Conservation (phyloP, 2,888 invertebrate genomes). For the Oscheius sp. region DNA sequence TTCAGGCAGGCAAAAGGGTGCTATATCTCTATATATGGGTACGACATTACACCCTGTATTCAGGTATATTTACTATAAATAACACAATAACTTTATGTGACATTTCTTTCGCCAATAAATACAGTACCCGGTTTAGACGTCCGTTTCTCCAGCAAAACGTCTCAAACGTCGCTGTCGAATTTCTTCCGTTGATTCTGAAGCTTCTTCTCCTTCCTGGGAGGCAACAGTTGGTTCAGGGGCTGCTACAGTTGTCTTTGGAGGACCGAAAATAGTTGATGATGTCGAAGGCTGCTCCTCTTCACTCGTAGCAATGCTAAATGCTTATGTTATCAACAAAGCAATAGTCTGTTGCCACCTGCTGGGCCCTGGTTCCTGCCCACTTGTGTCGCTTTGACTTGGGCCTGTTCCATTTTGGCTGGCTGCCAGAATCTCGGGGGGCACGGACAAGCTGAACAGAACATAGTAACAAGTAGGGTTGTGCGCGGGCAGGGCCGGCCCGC, state of each 20-base stretch:
- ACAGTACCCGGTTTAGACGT: background rate
- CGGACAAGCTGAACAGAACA: too few species aligned
- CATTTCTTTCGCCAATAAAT: background rate
- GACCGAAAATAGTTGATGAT: background rate
- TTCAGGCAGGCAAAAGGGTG: conserved; percentile 25
- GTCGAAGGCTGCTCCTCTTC: conserved; percentile 13
- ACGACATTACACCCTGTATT: too few species aligned
- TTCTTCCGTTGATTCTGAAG: conserved; percentile 10
- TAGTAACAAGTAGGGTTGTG: too few species aligned
- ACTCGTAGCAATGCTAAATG: background rate
- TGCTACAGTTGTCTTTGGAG: background rate
- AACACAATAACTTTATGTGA: too few species aligned
- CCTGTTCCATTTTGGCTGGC: too few species aligned
- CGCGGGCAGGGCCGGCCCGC: too few species aligned
- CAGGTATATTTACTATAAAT: too few species aligned
- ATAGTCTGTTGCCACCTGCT: background rate
- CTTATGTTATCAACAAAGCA: too few species aligned
- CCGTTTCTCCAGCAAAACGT: conserved; percentile 11
- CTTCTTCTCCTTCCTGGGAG: background rate
- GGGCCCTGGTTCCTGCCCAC: background rate
- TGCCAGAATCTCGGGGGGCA: too few species aligned
- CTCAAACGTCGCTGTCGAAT: conserved; percentile 19
- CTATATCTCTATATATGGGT: too few species aligned
- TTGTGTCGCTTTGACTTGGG: background rate
- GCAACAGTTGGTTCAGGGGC: background rate